These are phyloP conservation scores for Hirtodrosophila trivittata DNA, from an alignment of 2,888 invertebrate genomes.

Conservation along the genomic window DNA sequence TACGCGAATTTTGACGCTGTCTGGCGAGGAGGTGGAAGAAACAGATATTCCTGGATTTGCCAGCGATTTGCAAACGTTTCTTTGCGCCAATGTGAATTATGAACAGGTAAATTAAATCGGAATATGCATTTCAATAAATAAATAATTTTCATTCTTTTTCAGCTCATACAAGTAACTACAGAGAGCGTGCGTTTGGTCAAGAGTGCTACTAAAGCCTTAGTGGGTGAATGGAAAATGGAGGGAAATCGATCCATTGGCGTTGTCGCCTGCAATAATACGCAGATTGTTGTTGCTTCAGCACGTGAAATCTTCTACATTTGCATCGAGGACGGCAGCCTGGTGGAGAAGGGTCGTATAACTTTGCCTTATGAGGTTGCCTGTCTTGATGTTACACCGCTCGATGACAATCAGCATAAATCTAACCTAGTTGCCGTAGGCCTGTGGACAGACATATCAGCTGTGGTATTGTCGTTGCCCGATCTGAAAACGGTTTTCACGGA, in stretches of 20 bases:
- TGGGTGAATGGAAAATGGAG: slow-evolving; percentile 90
- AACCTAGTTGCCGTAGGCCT: slow-evolving; percentile 95
- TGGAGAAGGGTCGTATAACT: slow-evolving; percentile 88
- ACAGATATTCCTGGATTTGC: slow-evolving; percentile 96
- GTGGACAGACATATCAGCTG: slow-evolving; percentile 98
- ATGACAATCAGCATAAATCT: slow-evolving; percentile 86
- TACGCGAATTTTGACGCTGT: slow-evolving; percentile 94
- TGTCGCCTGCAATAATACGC: slow-evolving; percentile 91
- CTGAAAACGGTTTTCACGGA: slow-evolving; percentile 93
- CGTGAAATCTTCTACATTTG: slow-evolving; percentile 93
- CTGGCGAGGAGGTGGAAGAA: slow-evolving; percentile 98
- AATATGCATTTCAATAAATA: neutral
- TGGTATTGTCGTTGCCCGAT: slow-evolving; percentile 92
- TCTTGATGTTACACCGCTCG: slow-evolving; percentile 94
- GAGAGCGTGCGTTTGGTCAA: slow-evolving; percentile 89
- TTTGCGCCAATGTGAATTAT: slow-evolving; percentile 94
- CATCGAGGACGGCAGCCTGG: slow-evolving; percentile 87
- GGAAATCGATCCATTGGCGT: slow-evolving; percentile 92
- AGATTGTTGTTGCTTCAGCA: slow-evolving; percentile 94
- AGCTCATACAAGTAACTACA: slow-evolving; percentile 89
- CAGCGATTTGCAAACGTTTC: slow-evolving; percentile 96
- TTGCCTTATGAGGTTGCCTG: slow-evolving; percentile 98
- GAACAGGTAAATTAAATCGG: slow-evolving; percentile 87
- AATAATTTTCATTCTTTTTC: slow-evolving; percentile 6
- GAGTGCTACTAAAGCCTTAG: slow-evolving; percentile 87